These are phyloP conservation scores for Cheilosia variabilis DNA, from an alignment of 2,888 invertebrate genomes.

Conservation along the genomic window DNA sequence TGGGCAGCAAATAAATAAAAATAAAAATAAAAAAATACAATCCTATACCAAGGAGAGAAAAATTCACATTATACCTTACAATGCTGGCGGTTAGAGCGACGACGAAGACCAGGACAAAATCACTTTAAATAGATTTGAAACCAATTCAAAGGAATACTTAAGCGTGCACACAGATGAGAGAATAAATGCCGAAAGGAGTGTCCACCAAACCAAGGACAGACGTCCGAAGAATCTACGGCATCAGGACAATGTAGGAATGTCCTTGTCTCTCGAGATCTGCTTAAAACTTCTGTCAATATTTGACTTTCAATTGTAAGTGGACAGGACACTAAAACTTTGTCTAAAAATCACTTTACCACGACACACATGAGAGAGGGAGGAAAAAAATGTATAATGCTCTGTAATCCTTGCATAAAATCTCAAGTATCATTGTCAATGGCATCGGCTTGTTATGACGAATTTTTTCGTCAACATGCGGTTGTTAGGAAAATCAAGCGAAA, in stretches of 20 bases:
- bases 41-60: background rate
- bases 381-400: conserved; percentile 37
- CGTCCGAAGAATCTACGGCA: conserved; percentile 43
- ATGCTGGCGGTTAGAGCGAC: conserved; percentile 27
- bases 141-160: conserved; percentile 65
- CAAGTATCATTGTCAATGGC: conserved; percentile 59
- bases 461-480: conserved; percentile 49
- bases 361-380: conserved; percentile 28
- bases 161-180: conserved; percentile 24
- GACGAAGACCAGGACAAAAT: conserved; percentile 38
- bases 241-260: conserved; percentile 53
- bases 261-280: conserved; percentile 49
- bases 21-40: background rate
- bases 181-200: conserved; percentile 24
- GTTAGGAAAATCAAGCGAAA: conserved; percentile 14
- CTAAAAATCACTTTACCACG: conserved; percentile 31
- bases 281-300: conserved; percentile 66
- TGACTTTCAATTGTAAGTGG: conserved; percentile 69
- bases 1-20: conserved; percentile 6
- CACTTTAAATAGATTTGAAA: conserved; percentile 68
- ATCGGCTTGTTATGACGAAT: conserved; percentile 4
- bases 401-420: conserved; percentile 65
- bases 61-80: conserved; percentile 31
- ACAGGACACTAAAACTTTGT: conserved; percentile 39
- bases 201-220: conserved; percentile 29